Evolutionary conservation across 2,888 invertebrate species (phyloP).

Genomic region (Dolomedes plantarius): DNA sequence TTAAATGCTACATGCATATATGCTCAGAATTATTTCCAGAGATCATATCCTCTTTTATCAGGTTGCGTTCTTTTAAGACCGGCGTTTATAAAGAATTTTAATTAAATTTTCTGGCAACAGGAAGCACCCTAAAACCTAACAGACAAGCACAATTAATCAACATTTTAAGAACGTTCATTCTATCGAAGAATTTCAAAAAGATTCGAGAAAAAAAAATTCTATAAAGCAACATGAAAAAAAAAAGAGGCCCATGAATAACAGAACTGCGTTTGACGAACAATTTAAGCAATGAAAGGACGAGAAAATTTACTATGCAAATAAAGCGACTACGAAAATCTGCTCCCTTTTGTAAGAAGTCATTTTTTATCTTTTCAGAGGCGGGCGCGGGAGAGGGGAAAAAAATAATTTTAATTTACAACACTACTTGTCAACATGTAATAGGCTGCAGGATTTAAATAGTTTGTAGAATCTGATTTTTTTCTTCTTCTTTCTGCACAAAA

Average conservation of each 20-base stretch:
- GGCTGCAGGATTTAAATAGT: too few relatives aligned
- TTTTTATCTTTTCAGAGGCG: too few relatives aligned
- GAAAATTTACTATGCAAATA: neutral
- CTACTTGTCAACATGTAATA: too few relatives aligned
- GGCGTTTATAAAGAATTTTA: too few relatives aligned
- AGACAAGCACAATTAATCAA: neutral
- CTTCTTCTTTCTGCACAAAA: too few relatives aligned
- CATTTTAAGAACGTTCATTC: neutral
- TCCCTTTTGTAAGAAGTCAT: neutral
- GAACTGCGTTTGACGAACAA: neutral
- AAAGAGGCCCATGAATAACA: neutral
- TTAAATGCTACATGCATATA: too few relatives aligned
- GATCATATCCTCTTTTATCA: too few relatives aligned
- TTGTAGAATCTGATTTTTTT: too few relatives aligned
- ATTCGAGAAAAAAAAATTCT: neutral
- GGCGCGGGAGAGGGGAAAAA: too few relatives aligned
- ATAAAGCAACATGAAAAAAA: neutral
- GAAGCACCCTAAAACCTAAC: neutral
- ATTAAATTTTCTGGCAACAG: neutral
- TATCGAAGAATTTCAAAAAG: neutral
- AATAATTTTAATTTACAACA: too few relatives aligned
- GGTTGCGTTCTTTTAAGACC: too few relatives aligned
- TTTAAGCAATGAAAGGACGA: neutral
- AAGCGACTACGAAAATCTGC: neutral
- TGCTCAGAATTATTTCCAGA: too few relatives aligned